A percentile compares a stretch with the other conserved stretches of the same genome.
These are phyloP conservation scores for Crambe crambe DNA, from an alignment of 37 sponge, comb jelly and placozoan genomes.

Conservation along the genomic window DNA sequence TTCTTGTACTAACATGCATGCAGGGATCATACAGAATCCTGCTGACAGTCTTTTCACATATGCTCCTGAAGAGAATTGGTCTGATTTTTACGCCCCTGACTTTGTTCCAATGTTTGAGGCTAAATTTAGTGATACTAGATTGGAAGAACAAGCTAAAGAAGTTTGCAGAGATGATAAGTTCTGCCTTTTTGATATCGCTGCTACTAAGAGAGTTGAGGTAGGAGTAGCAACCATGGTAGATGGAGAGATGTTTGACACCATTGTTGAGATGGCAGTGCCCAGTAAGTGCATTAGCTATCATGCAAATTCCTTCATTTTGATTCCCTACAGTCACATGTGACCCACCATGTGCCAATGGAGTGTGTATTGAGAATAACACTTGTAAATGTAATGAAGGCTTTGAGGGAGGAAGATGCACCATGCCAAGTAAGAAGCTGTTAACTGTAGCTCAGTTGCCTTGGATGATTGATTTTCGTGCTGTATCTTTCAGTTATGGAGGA, in stretches of 20 bases:
- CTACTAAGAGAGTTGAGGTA: constrained; percentile 48
- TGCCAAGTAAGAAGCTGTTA: too few relatives aligned
- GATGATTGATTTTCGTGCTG: too few relatives aligned
- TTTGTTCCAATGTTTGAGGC: constrained; percentile 43
- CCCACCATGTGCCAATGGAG: constrained; percentile 71
- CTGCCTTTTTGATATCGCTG: constrained; percentile 60
- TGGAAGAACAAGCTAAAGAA: constrained; percentile 40
- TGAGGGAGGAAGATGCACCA: too few relatives aligned
- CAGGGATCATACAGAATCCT: constrained; percentile 42
- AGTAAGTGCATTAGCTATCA: constrained; percentile 7
- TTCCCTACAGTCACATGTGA: constrained; percentile 58
- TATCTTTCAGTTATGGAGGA: neutral
- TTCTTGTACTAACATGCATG: too few relatives aligned
- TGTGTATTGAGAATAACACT: constrained; percentile 47
- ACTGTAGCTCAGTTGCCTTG: too few relatives aligned
- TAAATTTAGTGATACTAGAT: constrained; percentile 16
- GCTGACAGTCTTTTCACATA: constrained; percentile 47
- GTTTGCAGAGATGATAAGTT: constrained; percentile 38
- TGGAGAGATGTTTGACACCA: constrained; percentile 16
- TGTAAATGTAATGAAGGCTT: too few relatives aligned
- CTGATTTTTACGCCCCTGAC: constrained; percentile 28
- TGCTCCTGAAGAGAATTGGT: constrained; percentile 7
- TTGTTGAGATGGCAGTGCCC: constrained; percentile 44
- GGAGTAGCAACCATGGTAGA: constrained; percentile 36
- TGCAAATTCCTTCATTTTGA: neutral